These are phyloP conservation scores for Solea solea DNA, from an alignment of 2,113 vertebrate genomes.

Conservation along the genomic window DNA sequence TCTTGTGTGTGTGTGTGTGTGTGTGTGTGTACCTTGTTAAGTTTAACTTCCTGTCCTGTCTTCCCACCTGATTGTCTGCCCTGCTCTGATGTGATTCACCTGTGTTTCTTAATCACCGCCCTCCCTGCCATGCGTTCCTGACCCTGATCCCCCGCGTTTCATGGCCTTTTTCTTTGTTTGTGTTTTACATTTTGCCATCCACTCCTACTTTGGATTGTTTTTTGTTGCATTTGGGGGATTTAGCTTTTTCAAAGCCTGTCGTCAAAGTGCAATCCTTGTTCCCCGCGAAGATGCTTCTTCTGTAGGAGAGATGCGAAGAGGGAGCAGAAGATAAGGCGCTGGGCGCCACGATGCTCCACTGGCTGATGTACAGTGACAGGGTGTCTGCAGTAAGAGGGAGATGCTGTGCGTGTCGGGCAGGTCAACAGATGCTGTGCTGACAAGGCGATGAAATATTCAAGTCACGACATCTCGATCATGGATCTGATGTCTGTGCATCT, in stretches of 20 bases:
- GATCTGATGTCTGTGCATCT: conserved; percentile 78
- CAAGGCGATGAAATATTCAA: conserved; percentile 89
- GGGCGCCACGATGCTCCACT: conserved; percentile 70
- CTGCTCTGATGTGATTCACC: too few relatives aligned
- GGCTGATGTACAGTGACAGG: conserved; percentile 80
- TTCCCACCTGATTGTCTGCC: too few relatives aligned
- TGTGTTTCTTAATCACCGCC: too few relatives aligned
- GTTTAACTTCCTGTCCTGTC: too few relatives aligned
- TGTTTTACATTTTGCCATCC: too few relatives aligned
- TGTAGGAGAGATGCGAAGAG: too few relatives aligned
- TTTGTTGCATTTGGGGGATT: conserved; percentile 24
- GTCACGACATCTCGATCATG: conserved; percentile 80
- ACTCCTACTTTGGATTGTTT: background rate
- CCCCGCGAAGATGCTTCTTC: conserved; percentile 73
- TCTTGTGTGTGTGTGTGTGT: too few relatives aligned
- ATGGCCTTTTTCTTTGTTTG: too few relatives aligned
- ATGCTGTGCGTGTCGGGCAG: conserved; percentile 80
- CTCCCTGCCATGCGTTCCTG: too few relatives aligned
- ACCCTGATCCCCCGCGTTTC: too few relatives aligned
- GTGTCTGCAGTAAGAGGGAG: conserved; percentile 79
- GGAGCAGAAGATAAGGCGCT: conserved; percentile 12
- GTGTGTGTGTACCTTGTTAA: too few relatives aligned
- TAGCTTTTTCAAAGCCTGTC: background rate
- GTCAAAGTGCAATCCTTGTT: conserved; percentile 24
- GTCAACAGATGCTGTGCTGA: conserved; percentile 83